Evolutionary conservation across 2,888 invertebrate genomes (phyloP), one percentile per base, ranked within the genome.

Genomic region (Phortica magna): DNA sequence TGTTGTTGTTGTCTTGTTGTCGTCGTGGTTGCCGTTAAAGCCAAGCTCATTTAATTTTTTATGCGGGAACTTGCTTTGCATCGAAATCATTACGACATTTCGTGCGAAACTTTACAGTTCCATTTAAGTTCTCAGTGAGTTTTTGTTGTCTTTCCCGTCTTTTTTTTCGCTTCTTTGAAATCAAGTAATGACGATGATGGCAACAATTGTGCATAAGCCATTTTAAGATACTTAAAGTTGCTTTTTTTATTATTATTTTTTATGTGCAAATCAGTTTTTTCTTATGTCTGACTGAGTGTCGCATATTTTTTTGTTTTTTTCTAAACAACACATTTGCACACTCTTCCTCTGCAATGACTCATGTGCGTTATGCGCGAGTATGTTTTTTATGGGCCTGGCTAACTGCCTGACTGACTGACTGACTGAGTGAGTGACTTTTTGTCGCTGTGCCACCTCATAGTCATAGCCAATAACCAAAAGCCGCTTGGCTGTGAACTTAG

Each of bases 381-480:
- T 57, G 22, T 43, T 73, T 53, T 73, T 73, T 73, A 71, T 71
- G 70, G 53, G 70, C 55, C 70, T 14, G 48, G 6, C 55, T 48
- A 14, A 48, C 9, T 48, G 48, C 3, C 10, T 14, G 48, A 9
- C 48, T 31, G 31, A 31, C 31, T 31, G 31, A 31, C 31, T 31
- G 31, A 31, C 3, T 31, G 31, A 31, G 31, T 31, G 31, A 1
- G 31, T 31, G 31, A 31, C 2, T 31, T 31, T 31, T 31, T 31
- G 31, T 31, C 31, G 31, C 31, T 31, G 31, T 31, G 31, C 31
- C 31, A 31, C 31, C 31, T 31, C 31, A 31, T 31, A 31, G 31
- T 31, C 31, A 31, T 31, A 31, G 31, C 31, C 31, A 31, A 31
- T 4, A 31, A 31, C 31, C 31, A 31, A 31, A 31, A 31, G 31